These are phyloP conservation scores for Catagonus wagneri DNA, from an alignment of 2,113 vertebrate genomes.

Conservation along the genomic window DNA sequence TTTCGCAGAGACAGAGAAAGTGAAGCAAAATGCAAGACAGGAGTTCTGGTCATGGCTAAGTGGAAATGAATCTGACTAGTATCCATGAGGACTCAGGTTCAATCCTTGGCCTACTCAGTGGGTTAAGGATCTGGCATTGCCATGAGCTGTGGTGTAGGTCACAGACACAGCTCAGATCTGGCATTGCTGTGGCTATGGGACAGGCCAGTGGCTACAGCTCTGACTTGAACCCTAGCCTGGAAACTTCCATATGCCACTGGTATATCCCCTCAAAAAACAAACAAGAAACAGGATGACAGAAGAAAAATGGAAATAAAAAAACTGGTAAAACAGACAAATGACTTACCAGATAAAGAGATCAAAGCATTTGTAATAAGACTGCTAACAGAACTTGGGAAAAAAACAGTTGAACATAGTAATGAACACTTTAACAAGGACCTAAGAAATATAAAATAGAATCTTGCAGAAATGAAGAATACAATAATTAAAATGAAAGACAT, in stretches of 20 bases:
- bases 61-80: no score
- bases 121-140: no score
- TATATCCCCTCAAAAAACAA: neutral
- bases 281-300: neutral
- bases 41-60: no score
- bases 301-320: neutral
- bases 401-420: neutral
- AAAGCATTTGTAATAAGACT: neutral
- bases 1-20: neutral
- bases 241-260: no score
- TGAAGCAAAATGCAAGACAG: neutral
- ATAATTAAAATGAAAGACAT: neutral
- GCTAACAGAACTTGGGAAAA: neutral
- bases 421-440: neutral
- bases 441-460: neutral
- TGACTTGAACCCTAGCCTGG: no score
- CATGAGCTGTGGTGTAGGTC: no score
- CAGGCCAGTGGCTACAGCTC: no score
- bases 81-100: no score
- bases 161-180: no score
- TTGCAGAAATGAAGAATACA: neutral
- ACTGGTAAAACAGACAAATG: neutral
- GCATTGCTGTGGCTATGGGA: no score
- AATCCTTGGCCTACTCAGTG: no score
- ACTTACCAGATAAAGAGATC: neutral